Base-by-base conservation (phyloP, 2,797 vertebrate genomes). In the Balearica regulorum region DNA sequence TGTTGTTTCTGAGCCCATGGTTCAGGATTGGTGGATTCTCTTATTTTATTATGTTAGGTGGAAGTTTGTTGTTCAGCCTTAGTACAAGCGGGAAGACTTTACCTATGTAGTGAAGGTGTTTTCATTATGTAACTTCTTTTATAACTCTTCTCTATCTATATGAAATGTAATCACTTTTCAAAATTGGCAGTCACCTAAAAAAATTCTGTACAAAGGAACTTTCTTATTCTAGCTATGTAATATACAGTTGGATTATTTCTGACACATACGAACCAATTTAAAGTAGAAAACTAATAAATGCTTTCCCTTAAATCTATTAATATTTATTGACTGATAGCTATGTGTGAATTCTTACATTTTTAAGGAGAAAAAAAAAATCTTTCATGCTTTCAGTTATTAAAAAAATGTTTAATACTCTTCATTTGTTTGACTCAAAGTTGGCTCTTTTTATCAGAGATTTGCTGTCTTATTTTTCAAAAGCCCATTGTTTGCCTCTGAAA, bases 381-480 rank as follows among this genome's bases (percentile, higher is more conserved):
- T 91, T 87, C 49, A 33, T 6, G 4, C 66, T 84, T 83, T 84
- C 85, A 60, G 81, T 83, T 95, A 57, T 86, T 91, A 72, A 88
- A 94, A 79, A 93, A 76, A 83, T 35, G 76, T 88, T 95, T 83
- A 86, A 95, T 95, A 90, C 68, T 86, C 71, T 94, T 85, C 26
- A 80, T 64, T 92, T 92, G n/a, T 92, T 94, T 85, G 65, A 68
- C 61, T 86, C 43, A 26, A n/a, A 77, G 65, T 90, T 95, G 72
- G 61, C 39, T 95, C 58, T 87, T 86, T 91, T 87, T 93, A 87
- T 90, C 87, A 87, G 77, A 92, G 86, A 93, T 77, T 84, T 93
- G 58, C 94, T 95, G 83, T 89, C 83, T 95, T 75, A 44, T 70
- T 90, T 96, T 93, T 96, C 86, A 96, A 96, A 96, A 93, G 92